phyloP scores from a whole-genome alignment of 1,140 invertebrate species.

The Camponotus vicinus region DNA sequence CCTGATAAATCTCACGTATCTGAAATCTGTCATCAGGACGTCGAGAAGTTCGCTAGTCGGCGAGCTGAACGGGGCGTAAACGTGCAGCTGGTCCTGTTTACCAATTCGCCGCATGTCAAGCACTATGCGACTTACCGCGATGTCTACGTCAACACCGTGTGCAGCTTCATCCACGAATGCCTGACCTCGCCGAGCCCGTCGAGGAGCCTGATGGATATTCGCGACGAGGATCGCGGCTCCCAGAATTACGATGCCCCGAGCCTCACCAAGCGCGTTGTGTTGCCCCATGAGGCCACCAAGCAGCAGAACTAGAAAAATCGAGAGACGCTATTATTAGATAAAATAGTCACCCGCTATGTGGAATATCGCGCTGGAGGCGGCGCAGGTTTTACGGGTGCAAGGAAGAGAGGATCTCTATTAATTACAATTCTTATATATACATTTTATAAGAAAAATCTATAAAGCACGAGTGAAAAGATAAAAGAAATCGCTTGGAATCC shows the following conservation, averaged over 20 bases:
- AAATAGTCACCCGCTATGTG: constrained; percentile 36
- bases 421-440: constrained; percentile 5
- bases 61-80: constrained; percentile 88
- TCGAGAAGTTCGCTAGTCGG: constrained; percentile 88
- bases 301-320: constrained; percentile 60
- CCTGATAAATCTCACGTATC: not conserved
- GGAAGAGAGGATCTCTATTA: constrained; percentile 51
- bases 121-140: constrained; percentile 89
- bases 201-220: constrained; percentile 19
- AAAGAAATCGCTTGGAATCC: not conserved
- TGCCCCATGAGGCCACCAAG: constrained; percentile 74
- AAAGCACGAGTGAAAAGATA: not conserved
- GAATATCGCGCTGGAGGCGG: not conserved
- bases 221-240: constrained; percentile 42
- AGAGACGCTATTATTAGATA: constrained; percentile 31
- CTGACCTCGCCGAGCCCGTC: constrained; percentile 73
- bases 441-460: not conserved
- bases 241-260: constrained; percentile 59
- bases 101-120: constrained; percentile 90
- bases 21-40: constrained; percentile 83
- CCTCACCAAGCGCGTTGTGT: constrained; percentile 78
- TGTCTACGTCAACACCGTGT: constrained; percentile 88
- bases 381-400: constrained; percentile 5
- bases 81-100: constrained; percentile 88
- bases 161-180: constrained; percentile 88